These are phyloP conservation scores for Trilocha varians DNA, from an alignment of 2,888 invertebrate species.

Conservation along the genomic window DNA sequence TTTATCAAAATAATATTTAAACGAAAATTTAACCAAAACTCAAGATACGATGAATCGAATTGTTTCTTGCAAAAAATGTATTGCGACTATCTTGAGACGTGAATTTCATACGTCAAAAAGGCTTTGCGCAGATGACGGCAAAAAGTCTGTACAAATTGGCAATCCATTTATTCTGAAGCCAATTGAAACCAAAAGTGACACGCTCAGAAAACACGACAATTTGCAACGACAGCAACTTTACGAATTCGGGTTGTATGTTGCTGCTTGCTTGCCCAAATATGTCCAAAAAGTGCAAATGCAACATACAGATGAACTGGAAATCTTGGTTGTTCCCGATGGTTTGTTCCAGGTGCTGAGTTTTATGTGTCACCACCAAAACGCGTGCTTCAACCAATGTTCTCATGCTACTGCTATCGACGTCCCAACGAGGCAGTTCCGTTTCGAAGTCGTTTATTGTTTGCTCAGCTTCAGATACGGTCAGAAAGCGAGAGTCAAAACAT, in stretches of 20 bases:
- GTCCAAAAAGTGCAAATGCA: conserved; percentile 58
- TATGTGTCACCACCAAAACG: conserved; percentile 48
- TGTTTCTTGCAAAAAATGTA: conserved; percentile 15
- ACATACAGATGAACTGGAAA: conserved; percentile 51
- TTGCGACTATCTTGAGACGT: conserved; percentile 13
- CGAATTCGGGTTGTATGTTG: conserved; percentile 57
- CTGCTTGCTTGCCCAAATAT: conserved; percentile 54
- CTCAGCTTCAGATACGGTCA: conserved; percentile 42
- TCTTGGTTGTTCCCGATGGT: conserved; percentile 51
- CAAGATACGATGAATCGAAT: conserved; percentile 10
- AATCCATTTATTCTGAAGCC: conserved; percentile 39
- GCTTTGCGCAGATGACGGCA: conserved; percentile 7
- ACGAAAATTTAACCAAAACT: background rate
- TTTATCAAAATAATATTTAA: background rate
- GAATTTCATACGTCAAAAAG: conserved; percentile 11
- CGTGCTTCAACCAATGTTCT: conserved; percentile 46
- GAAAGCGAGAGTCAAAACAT: conserved; percentile 45
- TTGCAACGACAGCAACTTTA: conserved; percentile 41
- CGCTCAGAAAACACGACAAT: conserved; percentile 46
- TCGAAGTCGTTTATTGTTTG: conserved; percentile 49
- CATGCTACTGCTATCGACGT: conserved; percentile 53
- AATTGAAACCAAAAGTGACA: conserved; percentile 30
- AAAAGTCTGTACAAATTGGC: conserved; percentile 18
- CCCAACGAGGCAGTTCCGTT: conserved; percentile 46
- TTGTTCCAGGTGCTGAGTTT: conserved; percentile 44